These are phyloP conservation scores for Brachionus manjavacas DNA, from an alignment of 1,140 invertebrate species.

Conservation along the genomic window DNA sequence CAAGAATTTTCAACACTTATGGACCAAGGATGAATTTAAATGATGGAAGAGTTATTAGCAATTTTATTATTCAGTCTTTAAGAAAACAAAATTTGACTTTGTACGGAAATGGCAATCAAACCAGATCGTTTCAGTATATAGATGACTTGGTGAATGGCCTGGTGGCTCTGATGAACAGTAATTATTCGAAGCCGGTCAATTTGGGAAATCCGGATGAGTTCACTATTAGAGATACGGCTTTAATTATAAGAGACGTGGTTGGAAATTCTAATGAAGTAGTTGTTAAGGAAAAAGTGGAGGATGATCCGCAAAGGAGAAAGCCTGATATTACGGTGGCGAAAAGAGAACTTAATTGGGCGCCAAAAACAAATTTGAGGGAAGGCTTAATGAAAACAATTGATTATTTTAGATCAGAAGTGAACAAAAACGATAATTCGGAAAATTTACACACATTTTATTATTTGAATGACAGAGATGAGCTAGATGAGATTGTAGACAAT, in stretches of 20 bases:
- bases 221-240: slow-evolving; percentile 89
- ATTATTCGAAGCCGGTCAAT: slow-evolving; percentile 88
- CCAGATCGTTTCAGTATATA: slow-evolving; percentile 95
- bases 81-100: slow-evolving; percentile 90
- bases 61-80: slow-evolving; percentile 94
- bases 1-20: slow-evolving; percentile 97
- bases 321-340: slow-evolving; percentile 87
- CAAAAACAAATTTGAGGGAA: slow-evolving; percentile 75
- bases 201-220: slow-evolving; percentile 96
- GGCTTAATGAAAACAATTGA: slow-evolving; percentile 83
- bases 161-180: slow-evolving; percentile 84
- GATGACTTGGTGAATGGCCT: slow-evolving; percentile 92
- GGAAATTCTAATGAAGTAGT: slow-evolving; percentile 46
- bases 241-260: slow-evolving; percentile 73
- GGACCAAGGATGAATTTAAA: slow-evolving; percentile 99
- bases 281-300: slow-evolving; percentile 69
- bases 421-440: slow-evolving; percentile 6
- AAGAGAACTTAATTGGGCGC: slow-evolving; percentile 80
- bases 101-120: slow-evolving; percentile 92
- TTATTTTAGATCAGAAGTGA: slow-evolving; percentile 76
- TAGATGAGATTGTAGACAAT: neutral
- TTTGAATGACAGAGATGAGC: neutral
- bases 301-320: slow-evolving; percentile 86
- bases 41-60: slow-evolving; percentile 95
- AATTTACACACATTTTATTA: neutral